These are phyloP conservation scores for Idaea biselata DNA, from an alignment of 2,888 invertebrate genomes.

Conservation along the genomic window DNA sequence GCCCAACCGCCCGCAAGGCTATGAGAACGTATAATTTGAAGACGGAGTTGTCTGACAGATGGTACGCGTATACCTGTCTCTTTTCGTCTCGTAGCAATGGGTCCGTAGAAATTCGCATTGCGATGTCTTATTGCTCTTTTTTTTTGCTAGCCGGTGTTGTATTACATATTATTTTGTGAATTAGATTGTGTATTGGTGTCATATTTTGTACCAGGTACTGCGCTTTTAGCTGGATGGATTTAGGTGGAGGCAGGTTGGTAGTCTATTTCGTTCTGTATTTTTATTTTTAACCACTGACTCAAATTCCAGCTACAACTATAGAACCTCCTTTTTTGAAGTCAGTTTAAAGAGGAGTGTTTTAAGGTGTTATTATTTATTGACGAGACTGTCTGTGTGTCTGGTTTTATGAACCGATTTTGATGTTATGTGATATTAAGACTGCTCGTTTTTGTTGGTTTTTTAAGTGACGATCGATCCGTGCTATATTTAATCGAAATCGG, in stretches of 20 bases:
- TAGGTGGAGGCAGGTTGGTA: constrained; percentile 59
- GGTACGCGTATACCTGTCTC: constrained; percentile 50
- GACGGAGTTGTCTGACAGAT: constrained; percentile 60
- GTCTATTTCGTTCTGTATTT: constrained; percentile 13
- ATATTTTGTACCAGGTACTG: constrained; percentile 64
- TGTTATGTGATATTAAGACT: too few relatives aligned
- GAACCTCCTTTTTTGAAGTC: too few relatives aligned
- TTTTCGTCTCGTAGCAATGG: constrained; percentile 44
- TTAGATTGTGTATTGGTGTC: constrained; percentile 76
- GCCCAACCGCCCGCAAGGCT: constrained; percentile 65
- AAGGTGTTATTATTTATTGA: too few relatives aligned
- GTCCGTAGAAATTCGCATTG: constrained; percentile 58
- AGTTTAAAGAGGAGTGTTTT: too few relatives aligned
- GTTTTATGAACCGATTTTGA: too few relatives aligned
- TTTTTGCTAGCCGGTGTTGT: constrained; percentile 72
- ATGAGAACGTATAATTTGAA: constrained; percentile 81
- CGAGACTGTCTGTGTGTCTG: too few relatives aligned
- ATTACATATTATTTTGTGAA: constrained; percentile 80
- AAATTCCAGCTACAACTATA: too few relatives aligned
- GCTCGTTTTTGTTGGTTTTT: too few relatives aligned
- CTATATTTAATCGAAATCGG: constrained; percentile 15
- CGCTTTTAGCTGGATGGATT: constrained; percentile 55
- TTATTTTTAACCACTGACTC: too few relatives aligned
- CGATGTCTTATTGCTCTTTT: constrained; percentile 71
- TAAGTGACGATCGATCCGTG: too few relatives aligned